Percentiles rank a stretch among this genome's conserved stretches.
These are phyloP conservation scores for Troides aeacus DNA, from an alignment of 2,888 invertebrate species.

Conservation along the genomic window DNA sequence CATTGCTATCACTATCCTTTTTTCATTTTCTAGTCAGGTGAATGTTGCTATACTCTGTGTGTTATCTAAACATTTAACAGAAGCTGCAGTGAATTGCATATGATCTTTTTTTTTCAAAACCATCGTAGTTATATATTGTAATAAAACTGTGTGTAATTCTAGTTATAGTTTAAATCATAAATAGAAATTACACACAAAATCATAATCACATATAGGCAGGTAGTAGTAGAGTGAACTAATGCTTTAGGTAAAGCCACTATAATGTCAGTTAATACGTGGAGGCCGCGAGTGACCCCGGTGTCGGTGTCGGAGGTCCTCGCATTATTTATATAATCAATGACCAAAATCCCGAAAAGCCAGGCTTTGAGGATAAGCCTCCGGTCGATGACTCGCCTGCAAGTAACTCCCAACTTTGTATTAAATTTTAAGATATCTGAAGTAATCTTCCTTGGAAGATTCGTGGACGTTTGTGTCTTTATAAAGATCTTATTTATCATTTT, in stretches of 20 bases:
- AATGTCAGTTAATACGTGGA: background rate
- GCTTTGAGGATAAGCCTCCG: conserved; percentile 9
- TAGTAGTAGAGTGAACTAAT: background rate
- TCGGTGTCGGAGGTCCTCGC: background rate
- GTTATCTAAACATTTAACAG: too few relatives aligned
- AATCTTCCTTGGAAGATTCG: background rate
- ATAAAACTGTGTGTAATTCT: too few relatives aligned
- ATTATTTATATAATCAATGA: conserved; percentile 15
- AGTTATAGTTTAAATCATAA: too few relatives aligned
- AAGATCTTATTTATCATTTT: background rate
- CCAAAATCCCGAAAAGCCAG: conserved; percentile 12
- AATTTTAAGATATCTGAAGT: conserved; percentile 19
- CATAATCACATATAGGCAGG: too few relatives aligned
- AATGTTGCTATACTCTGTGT: too few relatives aligned
- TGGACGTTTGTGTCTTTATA: conserved; percentile 1
- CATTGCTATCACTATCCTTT: too few relatives aligned
- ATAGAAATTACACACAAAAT: too few relatives aligned
- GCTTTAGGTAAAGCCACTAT: background rate
- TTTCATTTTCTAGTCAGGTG: too few relatives aligned
- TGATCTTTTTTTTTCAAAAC: too few relatives aligned
- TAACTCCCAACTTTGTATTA: conserved; percentile 18
- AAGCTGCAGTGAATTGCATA: background rate
- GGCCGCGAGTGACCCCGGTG: background rate
- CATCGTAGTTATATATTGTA: too few relatives aligned
- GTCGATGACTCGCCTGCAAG: conserved; percentile 14